These are phyloP conservation scores for Coelopa pilipes DNA, from an alignment of 2,888 invertebrate species.

Conservation along the genomic window DNA sequence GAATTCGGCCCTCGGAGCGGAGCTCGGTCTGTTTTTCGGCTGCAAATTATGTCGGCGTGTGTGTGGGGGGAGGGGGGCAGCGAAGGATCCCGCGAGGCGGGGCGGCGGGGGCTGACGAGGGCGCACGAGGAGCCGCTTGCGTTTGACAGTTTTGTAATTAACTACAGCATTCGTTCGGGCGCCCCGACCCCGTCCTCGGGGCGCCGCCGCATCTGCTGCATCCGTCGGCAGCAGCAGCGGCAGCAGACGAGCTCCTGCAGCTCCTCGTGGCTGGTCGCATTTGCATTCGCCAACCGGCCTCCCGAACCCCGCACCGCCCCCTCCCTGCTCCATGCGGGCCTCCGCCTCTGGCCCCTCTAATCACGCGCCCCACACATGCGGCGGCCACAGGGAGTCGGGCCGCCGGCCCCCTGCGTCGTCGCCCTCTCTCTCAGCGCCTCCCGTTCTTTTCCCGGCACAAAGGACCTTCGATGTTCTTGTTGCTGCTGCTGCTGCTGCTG, in stretches of 20 bases:
- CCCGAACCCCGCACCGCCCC: background rate
- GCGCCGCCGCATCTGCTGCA: constrained; percentile 17
- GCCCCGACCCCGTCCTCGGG: constrained; percentile 20
- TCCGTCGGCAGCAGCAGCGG: constrained; percentile 2
- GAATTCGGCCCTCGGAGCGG: constrained; percentile 28
- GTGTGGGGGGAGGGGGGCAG: background rate
- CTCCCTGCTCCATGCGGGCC: background rate
- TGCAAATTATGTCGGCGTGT: background rate
- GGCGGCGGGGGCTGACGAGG: background rate
- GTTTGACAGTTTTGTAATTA: constrained; percentile 68
- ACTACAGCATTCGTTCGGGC: constrained; percentile 57
- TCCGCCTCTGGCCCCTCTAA: background rate
- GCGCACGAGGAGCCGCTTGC: constrained; percentile 58
- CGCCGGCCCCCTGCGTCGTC: background rate
- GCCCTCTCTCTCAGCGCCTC: background rate
- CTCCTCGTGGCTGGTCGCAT: background rate
- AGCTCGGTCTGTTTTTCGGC: constrained; percentile 21
- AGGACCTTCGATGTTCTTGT: background rate
- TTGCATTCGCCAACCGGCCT: background rate
- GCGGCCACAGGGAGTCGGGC: background rate
- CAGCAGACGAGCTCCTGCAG: background rate
- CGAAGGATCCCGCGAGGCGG: background rate
- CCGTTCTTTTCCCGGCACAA: background rate
- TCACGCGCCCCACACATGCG: constrained; percentile 21
- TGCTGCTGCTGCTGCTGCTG: background rate